Conservation (phyloP, 2,888 invertebrate genomes). For the Hydroisotoma schaefferi region DNA sequence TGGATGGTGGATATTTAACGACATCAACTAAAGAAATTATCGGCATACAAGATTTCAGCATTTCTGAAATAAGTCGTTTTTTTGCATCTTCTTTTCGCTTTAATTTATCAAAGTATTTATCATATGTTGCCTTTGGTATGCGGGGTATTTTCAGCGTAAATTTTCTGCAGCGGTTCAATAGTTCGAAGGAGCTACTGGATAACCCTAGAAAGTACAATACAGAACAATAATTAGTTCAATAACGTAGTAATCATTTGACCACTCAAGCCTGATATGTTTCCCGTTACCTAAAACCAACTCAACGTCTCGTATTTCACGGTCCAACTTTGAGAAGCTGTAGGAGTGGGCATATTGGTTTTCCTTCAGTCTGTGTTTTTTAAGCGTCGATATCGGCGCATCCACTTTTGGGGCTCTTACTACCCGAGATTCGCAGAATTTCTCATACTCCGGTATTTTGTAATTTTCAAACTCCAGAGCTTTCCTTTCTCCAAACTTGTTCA, state of each 20-base stretch:
- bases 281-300: conserved; percentile 8
- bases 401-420: neutral
- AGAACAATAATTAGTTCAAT: neutral
- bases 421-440: conserved; percentile 2
- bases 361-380: neutral
- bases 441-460: neutral
- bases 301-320: neutral
- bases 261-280: too few species aligned
- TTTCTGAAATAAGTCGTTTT: neutral
- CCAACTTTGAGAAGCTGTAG: neutral
- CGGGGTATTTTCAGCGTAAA: neutral
- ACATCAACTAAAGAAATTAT: neutral
- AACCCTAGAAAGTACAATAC: neutral
- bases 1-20: neutral
- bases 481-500: neutral
- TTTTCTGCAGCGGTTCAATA: neutral
- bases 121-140: neutral
- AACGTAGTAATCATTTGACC: too few species aligned
- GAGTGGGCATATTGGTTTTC: conserved; percentile 6
- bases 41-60: neutral
- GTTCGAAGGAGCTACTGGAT: neutral
- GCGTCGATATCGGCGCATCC: neutral
- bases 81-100: neutral
- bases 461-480: neutral
- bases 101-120: neutral